Percentiles rank a stretch among this genome's conserved stretches.
Conservation (phyloP, 2,113 vertebrate species). For the Laticauda laticaudata region DNA sequence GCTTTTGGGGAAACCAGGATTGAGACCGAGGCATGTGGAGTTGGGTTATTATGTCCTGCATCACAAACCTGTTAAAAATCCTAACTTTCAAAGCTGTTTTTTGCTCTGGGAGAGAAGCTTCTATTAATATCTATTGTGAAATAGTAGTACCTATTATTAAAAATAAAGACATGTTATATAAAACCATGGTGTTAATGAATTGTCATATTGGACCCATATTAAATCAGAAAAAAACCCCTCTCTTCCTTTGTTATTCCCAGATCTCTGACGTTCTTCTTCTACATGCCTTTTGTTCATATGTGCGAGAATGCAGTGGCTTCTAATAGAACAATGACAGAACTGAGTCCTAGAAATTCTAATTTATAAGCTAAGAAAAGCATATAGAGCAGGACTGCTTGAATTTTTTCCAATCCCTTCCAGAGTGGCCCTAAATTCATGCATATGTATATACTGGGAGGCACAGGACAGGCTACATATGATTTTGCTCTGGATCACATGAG, state of each 20-base stretch:
- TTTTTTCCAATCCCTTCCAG: not conserved
- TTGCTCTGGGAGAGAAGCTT: not conserved
- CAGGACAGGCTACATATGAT: not conserved
- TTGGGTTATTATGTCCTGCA: not conserved
- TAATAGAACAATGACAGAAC: not conserved
- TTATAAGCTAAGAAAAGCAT: not conserved
- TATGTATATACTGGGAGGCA: not conserved
- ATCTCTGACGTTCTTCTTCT: not conserved
- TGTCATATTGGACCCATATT: not conserved
- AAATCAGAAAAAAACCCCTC: not conserved
- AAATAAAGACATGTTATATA: not conserved
- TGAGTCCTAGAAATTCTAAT: not conserved
- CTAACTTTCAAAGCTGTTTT: not conserved
- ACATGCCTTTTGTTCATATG: not conserved
- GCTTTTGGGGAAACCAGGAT: not conserved
- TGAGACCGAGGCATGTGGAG: not conserved
- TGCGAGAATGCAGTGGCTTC: not conserved
- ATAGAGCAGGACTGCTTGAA: not conserved
- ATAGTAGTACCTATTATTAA: not conserved
- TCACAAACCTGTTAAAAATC: not conserved
- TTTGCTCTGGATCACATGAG: not conserved
- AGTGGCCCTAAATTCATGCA: not conserved
- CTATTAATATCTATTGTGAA: not conserved
- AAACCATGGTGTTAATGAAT: not conserved
- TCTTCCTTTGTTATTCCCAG: not conserved